Base-by-base conservation (phyloP, 64 coral and sea anemone genomes). In the Actinia equina region DNA sequence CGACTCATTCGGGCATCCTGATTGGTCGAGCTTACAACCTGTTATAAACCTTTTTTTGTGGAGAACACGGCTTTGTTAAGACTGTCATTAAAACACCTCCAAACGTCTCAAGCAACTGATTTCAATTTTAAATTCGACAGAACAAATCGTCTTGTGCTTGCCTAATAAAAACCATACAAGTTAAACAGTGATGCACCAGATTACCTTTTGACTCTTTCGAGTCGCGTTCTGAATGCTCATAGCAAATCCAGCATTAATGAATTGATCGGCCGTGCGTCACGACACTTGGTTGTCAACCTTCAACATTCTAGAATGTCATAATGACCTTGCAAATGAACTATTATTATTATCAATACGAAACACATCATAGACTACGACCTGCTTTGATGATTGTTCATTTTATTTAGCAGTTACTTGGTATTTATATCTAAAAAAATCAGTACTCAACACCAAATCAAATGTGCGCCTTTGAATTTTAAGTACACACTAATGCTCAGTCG, bases 1-100 rank as follows among this genome's bases (percentile, higher is more conserved):
- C 14, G 9, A 81, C n/a, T 26, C 22, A 52, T 81, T 81, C 43
- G 17, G 22, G 78, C 15, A 6, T n/a, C 27, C 4, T 81, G 78
- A 81, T 81, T 81, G 78, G 78, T 49, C 19, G 78, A 81, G 44
- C 18, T 49, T 81, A 26, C 78, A 81, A 81, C 78, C 78, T 81
- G 78, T 81, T 81, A 49, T 81, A n/a, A 81, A 81, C 78, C 44
- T 25, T 74, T 79, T 49, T 81, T 81, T 81, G 78, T 81, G 49
- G 78, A 49, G 42, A 81, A 52, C 43, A 44, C 49, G 17, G 78
- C 78, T 81, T 81, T 81, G 78, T 81, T 52, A 81, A 81, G 43
- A 81, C 78, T 30, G 69, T 74, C 69, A 74, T 74, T 23, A 74
- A 74, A 25, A 41, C 69, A 69, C 69, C 26, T 26, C 69, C 25